phyloP scores from a whole-genome alignment of 2,113 vertebrate genomes.

The Parotia lawesii region DNA sequence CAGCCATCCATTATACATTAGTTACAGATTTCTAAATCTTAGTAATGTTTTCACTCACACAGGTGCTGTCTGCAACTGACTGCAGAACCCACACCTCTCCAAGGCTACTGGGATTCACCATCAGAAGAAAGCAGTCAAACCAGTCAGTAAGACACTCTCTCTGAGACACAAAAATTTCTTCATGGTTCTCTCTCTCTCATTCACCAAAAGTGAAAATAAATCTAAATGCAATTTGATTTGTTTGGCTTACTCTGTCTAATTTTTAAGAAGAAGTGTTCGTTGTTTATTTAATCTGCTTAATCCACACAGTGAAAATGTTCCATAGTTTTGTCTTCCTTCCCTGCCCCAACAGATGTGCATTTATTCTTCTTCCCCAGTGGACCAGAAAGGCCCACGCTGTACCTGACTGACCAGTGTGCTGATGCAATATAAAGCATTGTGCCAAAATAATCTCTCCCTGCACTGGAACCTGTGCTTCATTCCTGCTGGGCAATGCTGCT shows the following conservation, averaged over 20 bases:
- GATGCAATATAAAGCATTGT: not conserved
- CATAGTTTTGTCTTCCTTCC: not conserved
- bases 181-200: not conserved
- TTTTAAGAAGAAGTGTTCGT: not conserved
- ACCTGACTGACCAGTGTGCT: not conserved
- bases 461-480: not conserved
- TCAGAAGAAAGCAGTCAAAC: not conserved
- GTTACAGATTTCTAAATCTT: not conserved
- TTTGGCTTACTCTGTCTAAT: not conserved
- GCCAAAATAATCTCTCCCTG: not conserved
- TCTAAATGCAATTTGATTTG: not conserved
- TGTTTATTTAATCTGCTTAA: not conserved
- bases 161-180: not conserved
- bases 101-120: not conserved
- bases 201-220: not conserved
- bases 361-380: not conserved
- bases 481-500: not conserved
- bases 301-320: not conserved
- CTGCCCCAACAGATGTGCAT: not conserved
- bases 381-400: constrained; percentile 24
- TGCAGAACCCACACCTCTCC: not conserved
- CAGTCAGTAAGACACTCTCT: not conserved
- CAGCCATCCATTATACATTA: not conserved
- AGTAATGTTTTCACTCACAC: not conserved
- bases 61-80: not conserved